Evolutionary conservation across 2,888 invertebrate genomes (phyloP), one percentile per base, ranked within the genome.

Genomic region (Trachelus iudaicus): DNA sequence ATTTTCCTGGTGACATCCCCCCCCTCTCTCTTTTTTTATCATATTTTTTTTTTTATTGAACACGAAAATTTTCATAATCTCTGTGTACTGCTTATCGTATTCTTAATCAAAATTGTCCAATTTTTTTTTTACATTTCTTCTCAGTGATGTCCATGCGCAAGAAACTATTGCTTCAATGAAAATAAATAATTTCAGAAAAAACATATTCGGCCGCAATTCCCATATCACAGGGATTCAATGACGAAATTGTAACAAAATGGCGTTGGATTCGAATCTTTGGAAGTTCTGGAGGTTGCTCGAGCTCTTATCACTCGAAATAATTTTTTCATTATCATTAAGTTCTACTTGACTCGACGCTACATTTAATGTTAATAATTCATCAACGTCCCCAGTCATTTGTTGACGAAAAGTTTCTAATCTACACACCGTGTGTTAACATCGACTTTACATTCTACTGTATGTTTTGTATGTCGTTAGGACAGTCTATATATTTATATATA

Each of bases 381-480:
- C 40, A 56, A 56, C 40, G 23, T 56, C 23, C 40, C 40, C 40
- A 56, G 40, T 56, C 35, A 40, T 76, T 73, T 73, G 69, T 71
- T 77, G 37, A 34, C 35, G 40, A 73, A 75, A 77, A 76, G n/a
- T 40, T 69, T 69, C 73, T 79, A 75, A 30, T 76, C 76, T 80
- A 81, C 40, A 40, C 69, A 78, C 80, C 73, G 77, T 74, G 73
- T 81, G 77, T 83, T 78, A 81, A 89, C 86, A 87, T 77, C 83
- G 82, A 88, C 76, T 85, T 86, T 86, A 85, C 81, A 81, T 73
- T 77, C 86, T 87, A 86, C 80, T 73, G 73, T 77, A 81, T 83
- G 80, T 76, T 85, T 85, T 84, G 82, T 87, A 84, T 83, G 81
- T 79, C 84, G 79, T 82, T 87, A 85, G 86, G 86, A 86, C 85